These are phyloP conservation scores for Psophia crepitans DNA, from an alignment of 2,113 vertebrate species.

Conservation along the genomic window DNA sequence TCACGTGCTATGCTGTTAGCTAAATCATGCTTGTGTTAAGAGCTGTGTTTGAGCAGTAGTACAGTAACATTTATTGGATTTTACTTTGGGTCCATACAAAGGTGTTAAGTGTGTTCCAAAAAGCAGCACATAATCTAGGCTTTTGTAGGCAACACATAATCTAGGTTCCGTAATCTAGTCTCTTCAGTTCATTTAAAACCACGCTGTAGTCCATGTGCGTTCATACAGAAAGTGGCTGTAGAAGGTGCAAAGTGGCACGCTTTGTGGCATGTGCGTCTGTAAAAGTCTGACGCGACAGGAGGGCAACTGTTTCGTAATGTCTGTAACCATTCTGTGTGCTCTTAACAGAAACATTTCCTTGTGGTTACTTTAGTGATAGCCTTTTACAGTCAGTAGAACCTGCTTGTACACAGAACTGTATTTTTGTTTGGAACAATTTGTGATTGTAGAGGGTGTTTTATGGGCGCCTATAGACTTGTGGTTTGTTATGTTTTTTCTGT, in stretches of 20 bases:
- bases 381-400: not conserved
- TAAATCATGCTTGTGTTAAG: not conserved
- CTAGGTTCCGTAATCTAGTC: accelerated
- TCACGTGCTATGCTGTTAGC: not conserved
- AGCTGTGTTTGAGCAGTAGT: not conserved
- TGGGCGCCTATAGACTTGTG: accelerated
- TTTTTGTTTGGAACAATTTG: not conserved
- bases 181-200: accelerated
- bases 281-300: not conserved
- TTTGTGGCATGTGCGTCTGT: accelerated
- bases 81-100: not conserved
- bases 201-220: accelerated
- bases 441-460: not conserved
- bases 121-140: no score
- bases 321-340: accelerated
- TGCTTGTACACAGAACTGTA: not conserved
- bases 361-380: not conserved
- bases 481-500: not conserved
- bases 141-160: no score
- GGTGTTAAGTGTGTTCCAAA: not conserved
- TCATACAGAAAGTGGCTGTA: accelerated
- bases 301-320: not conserved
- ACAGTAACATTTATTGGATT: not conserved
- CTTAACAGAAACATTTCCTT: not conserved
- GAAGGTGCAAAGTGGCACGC: not conserved